Evolutionary conservation across 2,888 invertebrate species (phyloP), one percentile per base, ranked within the genome.

Genomic region (Strigamia crassipes): DNA sequence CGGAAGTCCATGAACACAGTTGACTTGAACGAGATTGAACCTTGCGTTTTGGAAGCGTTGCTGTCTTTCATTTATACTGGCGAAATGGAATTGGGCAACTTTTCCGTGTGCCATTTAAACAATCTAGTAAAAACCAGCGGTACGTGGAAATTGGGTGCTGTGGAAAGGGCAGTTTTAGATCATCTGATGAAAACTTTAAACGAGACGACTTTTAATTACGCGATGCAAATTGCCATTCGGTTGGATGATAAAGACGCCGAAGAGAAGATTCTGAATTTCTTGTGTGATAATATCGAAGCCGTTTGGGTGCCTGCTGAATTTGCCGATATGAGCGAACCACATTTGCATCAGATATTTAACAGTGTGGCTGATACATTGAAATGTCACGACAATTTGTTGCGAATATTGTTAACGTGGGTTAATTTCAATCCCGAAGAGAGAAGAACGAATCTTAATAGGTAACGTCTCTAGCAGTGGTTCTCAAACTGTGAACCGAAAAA

Each of bases 231-330:
- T 73, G 73, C 73, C 27, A 0, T 73, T 27, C 73, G 31, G 23
- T 31, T 73, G 73, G 73, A 73, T 27, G 73, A 73, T 31, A 73
- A 73, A 73, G 73, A 73, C 2, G 9, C 73, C 23, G 73, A 73
- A 73, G 31, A 31, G 9, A 73, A 27, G n/a, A 31, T 73, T 15
- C 12, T 73, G 27, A 73, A 27, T 73, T 73, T 73, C 10, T 31
- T 73, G n/a, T 73, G 73, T 13, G 73, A 73, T 15, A 73, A 31
- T n/a, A 73, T 73, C 27, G 73, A 73, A 31, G 73, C 73, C 13
- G 73, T 73, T 27, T 73, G 73, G 73, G 73, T 73, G 12, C 73
- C 73, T 73, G 73, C 73, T 31, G 73, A 73, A 73, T 73, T 73
- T 31, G 73, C 73, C 31, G 73, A 73, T n/a, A 73, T 73, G 73